Conservation (phyloP, 2,888 invertebrate species). For the Tribolium freemani region DNA sequence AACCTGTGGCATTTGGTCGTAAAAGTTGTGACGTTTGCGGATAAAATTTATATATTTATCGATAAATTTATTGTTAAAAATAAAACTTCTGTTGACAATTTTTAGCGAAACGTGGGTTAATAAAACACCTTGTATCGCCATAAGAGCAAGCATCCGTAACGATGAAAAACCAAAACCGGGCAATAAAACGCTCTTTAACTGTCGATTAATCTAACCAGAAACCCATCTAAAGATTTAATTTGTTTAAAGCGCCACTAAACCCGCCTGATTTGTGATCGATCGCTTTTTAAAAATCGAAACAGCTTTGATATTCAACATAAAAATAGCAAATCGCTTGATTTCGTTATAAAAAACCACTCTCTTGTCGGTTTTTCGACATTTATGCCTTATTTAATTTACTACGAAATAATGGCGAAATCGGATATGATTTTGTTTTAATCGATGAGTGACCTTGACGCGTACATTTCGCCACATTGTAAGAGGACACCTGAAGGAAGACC, state of each 20-base stretch:
- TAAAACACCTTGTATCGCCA: background rate
- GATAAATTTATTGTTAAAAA: too few species aligned
- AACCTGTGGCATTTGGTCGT: too few species aligned
- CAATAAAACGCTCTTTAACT: background rate
- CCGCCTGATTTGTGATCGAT: conserved; percentile 7
- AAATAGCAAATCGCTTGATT: background rate
- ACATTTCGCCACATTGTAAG: conserved; percentile 21
- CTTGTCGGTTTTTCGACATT: background rate
- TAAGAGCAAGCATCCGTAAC: background rate
- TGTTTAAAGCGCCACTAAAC: background rate
- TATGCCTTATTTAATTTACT: conserved; percentile 9
- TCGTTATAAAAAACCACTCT: background rate
- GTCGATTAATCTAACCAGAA: background rate
- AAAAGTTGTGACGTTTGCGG: too few species aligned
- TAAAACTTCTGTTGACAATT: background rate
- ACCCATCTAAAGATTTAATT: conserved; percentile 4
- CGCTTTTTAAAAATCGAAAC: conserved; percentile 9
- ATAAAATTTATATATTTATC: too few species aligned
- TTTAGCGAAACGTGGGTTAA: background rate
- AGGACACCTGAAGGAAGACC: conserved; percentile 24
- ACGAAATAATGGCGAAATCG: background rate
- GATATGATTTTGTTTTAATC: background rate
- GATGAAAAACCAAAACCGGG: background rate
- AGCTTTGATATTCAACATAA: conserved; percentile 7
- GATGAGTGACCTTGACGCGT: conserved; percentile 4